Percentiles rank a stretch among this genome's conserved stretches.
Conservation (phyloP, 2,797 vertebrate species). For the Periparus ater region DNA sequence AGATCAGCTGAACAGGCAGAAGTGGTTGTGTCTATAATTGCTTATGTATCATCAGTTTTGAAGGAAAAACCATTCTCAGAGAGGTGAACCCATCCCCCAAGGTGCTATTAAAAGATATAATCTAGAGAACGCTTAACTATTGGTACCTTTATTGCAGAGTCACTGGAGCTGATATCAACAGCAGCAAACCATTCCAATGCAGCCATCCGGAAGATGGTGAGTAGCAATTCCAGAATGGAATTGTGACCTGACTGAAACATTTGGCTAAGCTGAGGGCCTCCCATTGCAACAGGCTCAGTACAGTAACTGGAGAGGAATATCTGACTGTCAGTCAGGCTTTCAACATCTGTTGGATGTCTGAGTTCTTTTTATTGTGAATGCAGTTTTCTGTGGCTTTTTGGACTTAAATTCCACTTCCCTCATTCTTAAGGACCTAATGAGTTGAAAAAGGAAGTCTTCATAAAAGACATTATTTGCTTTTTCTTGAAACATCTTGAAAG, state of each 20-base stretch:
- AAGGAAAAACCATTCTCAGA: not conserved
- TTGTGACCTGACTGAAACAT: not conserved
- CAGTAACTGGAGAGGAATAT: not conserved
- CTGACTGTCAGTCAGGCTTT: not conserved
- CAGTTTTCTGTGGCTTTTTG: not conserved
- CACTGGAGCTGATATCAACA: slow-evolving; percentile 94
- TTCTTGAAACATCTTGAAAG: not conserved
- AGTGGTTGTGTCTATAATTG: not conserved
- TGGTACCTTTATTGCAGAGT: slow-evolving; percentile 80
- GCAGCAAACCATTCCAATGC: slow-evolving; percentile 97
- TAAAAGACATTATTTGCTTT: not conserved
- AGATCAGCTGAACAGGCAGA: not conserved
- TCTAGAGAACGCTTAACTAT: not conserved
- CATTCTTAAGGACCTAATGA: not conserved
- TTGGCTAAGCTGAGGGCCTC: not conserved
- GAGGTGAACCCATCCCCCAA: not conserved
- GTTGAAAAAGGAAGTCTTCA: not conserved
- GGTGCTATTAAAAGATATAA: not conserved
- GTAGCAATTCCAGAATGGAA: slow-evolving; percentile 21
- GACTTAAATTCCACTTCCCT: not conserved
- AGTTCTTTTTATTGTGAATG: not conserved
- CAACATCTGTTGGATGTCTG: not conserved
- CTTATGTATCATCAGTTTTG: not conserved
- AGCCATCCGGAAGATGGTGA: slow-evolving; percentile 96
- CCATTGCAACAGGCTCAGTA: not conserved